Conservation (phyloP, 2,113 vertebrate genomes). For the Nyctereutes procyonoides region DNA sequence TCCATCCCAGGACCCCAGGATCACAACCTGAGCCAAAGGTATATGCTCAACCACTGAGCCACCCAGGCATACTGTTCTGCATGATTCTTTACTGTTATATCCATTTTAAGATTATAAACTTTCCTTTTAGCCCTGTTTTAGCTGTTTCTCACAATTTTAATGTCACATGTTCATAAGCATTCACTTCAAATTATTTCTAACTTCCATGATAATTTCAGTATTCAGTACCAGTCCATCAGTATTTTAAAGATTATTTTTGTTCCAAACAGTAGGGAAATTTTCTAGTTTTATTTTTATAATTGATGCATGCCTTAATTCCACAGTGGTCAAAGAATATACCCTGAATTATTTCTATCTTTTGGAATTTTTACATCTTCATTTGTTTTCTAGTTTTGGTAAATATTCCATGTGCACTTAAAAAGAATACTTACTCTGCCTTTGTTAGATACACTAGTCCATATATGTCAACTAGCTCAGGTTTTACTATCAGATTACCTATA, state of each 20-base stretch:
- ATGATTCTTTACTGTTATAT: background rate
- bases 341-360: background rate
- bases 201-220: background rate
- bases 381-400: background rate
- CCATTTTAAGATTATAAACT: background rate
- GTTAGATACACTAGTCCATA: background rate
- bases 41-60: too few species aligned
- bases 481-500: background rate
- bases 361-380: background rate
- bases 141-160: background rate
- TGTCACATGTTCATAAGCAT: background rate
- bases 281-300: background rate
- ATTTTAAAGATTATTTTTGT: background rate
- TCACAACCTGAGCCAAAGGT: too few species aligned
- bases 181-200: background rate
- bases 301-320: background rate
- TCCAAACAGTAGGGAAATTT: background rate
- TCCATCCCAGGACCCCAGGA: too few species aligned
- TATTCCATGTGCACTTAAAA: background rate
- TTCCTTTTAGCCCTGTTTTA: background rate
- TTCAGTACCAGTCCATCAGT: too few species aligned
- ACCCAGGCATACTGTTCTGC: background rate
- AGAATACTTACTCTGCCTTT: background rate
- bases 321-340: background rate
- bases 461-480: background rate